A percentile compares a stretch with the other conserved stretches of the same genome.
These are phyloP conservation scores for Drosophila willistoni DNA, from an alignment of 1,140 invertebrate species.

Conservation along the genomic window DNA sequence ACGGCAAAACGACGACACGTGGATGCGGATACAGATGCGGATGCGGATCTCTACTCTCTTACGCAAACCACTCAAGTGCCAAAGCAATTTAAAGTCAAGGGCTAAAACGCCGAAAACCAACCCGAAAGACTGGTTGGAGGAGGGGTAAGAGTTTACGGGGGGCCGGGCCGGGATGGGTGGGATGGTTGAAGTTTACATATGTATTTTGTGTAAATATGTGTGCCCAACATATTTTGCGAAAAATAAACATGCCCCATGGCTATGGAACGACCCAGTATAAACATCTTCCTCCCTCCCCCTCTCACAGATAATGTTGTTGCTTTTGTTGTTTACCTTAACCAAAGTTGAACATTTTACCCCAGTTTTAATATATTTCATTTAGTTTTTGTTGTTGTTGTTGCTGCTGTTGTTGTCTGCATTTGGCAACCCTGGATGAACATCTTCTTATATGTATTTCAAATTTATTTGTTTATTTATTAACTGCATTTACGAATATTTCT, in stretches of 20 bases:
- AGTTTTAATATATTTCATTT: constrained; percentile 19
- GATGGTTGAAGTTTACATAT: constrained; percentile 57
- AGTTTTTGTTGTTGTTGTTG: background rate
- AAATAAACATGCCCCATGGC: constrained; percentile 73
- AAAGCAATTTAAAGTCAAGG: constrained; percentile 78
- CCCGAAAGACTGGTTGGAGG: background rate
- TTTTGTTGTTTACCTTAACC: constrained; percentile 31
- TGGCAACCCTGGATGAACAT: constrained; percentile 24
- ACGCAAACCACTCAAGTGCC: constrained; percentile 78
- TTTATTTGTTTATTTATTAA: constrained; percentile 81
- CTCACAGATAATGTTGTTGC: background rate
- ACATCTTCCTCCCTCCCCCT: constrained; percentile 29
- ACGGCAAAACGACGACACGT: constrained; percentile 78
- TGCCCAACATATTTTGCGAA: constrained; percentile 76
- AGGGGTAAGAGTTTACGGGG: background rate
- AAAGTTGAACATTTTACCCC: constrained; percentile 29
- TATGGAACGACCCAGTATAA: constrained; percentile 49
- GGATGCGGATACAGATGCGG: constrained; percentile 21
- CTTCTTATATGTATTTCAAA: constrained; percentile 67
- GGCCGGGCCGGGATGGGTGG: background rate
- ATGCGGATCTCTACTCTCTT: background rate
- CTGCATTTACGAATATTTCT: constrained; percentile 74
- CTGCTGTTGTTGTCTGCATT: constrained; percentile 35
- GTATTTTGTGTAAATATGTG: constrained; percentile 76
- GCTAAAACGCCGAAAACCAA: constrained; percentile 59